Conservation (phyloP, 2,113 vertebrate species). For the Eudorcas thomsonii region DNA sequence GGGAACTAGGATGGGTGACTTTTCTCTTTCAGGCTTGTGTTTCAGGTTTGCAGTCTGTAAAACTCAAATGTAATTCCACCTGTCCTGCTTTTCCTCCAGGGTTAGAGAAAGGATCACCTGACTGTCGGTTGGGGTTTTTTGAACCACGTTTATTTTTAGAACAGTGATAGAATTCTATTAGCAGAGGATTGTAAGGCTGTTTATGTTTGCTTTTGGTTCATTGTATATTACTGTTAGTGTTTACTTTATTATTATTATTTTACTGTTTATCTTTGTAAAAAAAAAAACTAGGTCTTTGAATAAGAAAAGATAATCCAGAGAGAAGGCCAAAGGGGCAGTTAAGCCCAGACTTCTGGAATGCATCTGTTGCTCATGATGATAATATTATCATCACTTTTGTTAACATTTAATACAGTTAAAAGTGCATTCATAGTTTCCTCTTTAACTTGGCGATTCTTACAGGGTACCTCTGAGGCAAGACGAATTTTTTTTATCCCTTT, state of each 20-base stretch:
- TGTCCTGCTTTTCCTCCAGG: neutral
- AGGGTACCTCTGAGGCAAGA: neutral
- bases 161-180: neutral
- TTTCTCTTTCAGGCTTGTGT: neutral
- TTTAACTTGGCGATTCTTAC: neutral
- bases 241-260: neutral
- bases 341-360: neutral
- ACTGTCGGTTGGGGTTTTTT: neutral
- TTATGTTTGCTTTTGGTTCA: neutral
- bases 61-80: neutral
- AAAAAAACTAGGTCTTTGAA: neutral
- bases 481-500: neutral
- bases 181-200: neutral
- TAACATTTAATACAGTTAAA: neutral
- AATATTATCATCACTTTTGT: neutral
- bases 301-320: neutral
- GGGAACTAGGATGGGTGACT: neutral
- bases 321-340: neutral
- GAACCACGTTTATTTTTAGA: neutral
- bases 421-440: conserved; percentile 61
- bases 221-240: neutral
- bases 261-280: neutral
- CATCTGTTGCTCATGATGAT: neutral
- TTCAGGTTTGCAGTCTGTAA: neutral
- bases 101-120: neutral